Conservation (phyloP, 2,888 invertebrate genomes). For the Drosophila pullipes region DNA sequence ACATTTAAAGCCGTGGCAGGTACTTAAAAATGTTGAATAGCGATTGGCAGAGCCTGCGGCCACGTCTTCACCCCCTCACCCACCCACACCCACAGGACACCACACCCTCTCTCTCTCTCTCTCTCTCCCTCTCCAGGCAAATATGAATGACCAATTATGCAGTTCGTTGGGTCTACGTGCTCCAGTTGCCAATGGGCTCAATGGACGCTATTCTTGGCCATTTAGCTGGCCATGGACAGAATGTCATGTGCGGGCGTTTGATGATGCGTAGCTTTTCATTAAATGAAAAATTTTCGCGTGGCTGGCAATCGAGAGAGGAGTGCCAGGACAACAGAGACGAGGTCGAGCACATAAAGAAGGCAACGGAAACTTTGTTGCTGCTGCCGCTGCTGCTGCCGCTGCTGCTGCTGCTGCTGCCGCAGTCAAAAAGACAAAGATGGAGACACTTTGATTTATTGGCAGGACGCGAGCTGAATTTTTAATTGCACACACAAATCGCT, state of each 20-base stretch:
- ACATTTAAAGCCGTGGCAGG: slow-evolving; percentile 6
- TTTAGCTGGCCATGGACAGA: slow-evolving; percentile 32
- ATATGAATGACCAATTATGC: slow-evolving; percentile 83
- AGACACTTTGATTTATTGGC: slow-evolving; percentile 78
- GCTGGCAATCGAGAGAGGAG: slow-evolving; percentile 38
- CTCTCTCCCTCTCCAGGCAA: slow-evolving; percentile 27
- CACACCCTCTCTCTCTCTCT: background rate
- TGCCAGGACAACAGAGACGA: slow-evolving; percentile 2
- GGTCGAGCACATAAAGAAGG: slow-evolving; percentile 18
- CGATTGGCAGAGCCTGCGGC: slow-evolving; percentile 3
- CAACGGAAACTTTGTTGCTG: slow-evolving; percentile 64
- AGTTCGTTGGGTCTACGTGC: slow-evolving; percentile 81
- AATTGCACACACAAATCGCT: slow-evolving; percentile 47
- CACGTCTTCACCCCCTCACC: background rate
- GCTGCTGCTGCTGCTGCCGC: slow-evolving; percentile 29
- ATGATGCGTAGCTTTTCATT: slow-evolving; percentile 81
- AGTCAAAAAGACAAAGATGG: slow-evolving; percentile 29
- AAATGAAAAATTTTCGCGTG: slow-evolving; percentile 77
- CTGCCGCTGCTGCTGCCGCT: slow-evolving; percentile 5
- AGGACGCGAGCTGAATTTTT: slow-evolving; percentile 74
- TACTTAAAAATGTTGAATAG: slow-evolving; percentile 19
- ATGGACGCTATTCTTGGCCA: slow-evolving; percentile 46
- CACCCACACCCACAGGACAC: background rate
- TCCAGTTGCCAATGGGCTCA: slow-evolving; percentile 62
- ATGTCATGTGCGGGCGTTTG: slow-evolving; percentile 70